phyloP scores from a whole-genome alignment of 2,888 invertebrate species.

The Phalera bucephala region DNA sequence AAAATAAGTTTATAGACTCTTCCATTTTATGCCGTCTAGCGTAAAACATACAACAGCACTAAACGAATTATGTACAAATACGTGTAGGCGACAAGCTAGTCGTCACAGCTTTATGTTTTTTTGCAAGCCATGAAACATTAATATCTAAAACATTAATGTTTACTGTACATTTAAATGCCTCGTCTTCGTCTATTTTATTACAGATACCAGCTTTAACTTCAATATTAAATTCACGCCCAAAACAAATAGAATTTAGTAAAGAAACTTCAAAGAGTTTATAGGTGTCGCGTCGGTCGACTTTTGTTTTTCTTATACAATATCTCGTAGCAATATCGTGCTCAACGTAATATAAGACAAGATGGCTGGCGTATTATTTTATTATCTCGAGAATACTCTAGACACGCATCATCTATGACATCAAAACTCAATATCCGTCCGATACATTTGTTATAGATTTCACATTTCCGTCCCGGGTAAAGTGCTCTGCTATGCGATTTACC shows the following conservation, averaged over 20 bases:
- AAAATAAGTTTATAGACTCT: too few relatives aligned
- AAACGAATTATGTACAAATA: too few relatives aligned
- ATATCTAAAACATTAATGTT: background rate
- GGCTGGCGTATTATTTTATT: conserved; percentile 63
- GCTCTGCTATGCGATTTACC: conserved; percentile 46
- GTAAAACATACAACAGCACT: too few relatives aligned
- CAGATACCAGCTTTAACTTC: conserved; percentile 7
- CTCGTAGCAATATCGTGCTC: conserved; percentile 22
- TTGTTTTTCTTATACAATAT: conserved; percentile 22
- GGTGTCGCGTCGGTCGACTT: conserved; percentile 7
- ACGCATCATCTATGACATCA: conserved; percentile 67
- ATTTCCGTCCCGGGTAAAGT: conserved; percentile 55
- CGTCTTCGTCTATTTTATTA: too few relatives aligned
- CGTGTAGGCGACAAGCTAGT: too few relatives aligned
- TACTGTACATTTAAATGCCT: background rate
- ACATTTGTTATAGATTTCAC: conserved; percentile 69
- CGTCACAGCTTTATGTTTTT: too few relatives aligned
- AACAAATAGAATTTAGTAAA: conserved; percentile 7
- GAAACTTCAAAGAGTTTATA: conserved; percentile 1
- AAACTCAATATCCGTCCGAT: conserved; percentile 71
- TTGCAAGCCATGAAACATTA: too few relatives aligned
- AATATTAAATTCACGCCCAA: background rate
- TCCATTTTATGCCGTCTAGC: too few relatives aligned
- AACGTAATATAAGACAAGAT: conserved; percentile 27
- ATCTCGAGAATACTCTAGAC: conserved; percentile 59